Evolutionary conservation across 2,797 vertebrate species (phyloP).

Genomic region (Sarcoramphus papa): DNA sequence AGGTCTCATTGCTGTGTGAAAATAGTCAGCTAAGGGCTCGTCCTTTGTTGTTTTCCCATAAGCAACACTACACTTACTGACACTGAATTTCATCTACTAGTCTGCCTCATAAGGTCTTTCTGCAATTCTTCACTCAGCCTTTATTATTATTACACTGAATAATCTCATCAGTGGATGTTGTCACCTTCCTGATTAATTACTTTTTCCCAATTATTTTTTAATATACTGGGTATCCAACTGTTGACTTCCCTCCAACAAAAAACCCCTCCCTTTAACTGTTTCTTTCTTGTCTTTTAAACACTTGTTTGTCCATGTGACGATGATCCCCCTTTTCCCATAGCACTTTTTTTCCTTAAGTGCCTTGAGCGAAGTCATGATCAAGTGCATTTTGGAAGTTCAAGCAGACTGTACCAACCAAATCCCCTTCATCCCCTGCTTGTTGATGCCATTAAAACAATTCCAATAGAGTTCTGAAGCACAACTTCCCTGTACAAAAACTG

Average conservation of each 20-base stretch:
- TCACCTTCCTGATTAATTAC: background rate
- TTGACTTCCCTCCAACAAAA: background rate
- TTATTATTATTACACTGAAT: background rate
- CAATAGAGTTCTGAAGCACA: fast-evolving
- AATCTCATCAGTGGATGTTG: background rate
- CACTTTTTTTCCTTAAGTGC: background rate
- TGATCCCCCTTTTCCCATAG: background rate
- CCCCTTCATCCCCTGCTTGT: background rate
- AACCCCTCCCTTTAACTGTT: background rate
- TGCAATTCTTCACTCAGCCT: background rate
- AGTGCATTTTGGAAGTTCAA: background rate
- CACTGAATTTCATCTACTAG: background rate
- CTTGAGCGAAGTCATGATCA: background rate
- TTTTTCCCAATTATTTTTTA: background rate
- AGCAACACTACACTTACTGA: background rate
- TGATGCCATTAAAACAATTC: background rate
- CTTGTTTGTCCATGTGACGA: fast-evolving
- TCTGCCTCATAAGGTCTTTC: background rate
- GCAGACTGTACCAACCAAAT: background rate
- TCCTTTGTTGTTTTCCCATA: background rate
- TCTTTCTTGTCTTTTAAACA: background rate
- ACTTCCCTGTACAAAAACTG: background rate
- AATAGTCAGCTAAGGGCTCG: fast-evolving
- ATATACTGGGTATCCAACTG: background rate
- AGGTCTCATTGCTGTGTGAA: background rate